phyloP scores from a whole-genome alignment of 2,113 vertebrate genomes.

The Oreochromis aureus region DNA sequence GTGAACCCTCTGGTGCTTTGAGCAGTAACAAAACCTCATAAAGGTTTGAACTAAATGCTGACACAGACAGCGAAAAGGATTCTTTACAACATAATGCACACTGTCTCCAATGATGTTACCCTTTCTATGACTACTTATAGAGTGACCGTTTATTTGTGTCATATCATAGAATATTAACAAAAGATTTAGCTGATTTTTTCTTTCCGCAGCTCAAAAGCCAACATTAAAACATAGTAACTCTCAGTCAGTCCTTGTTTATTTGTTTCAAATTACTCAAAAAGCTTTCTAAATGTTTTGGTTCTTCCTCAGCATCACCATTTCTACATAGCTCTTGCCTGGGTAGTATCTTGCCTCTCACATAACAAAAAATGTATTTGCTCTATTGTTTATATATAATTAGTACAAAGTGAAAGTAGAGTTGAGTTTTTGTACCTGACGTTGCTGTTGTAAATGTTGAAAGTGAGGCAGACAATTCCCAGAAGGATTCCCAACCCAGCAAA shows the following conservation, averaged over 20 bases:
- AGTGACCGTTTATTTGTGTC: neutral
- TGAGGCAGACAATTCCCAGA: constrained; percentile 86
- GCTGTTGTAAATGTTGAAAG: constrained; percentile 95
- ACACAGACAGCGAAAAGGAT: neutral
- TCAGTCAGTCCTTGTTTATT: neutral
- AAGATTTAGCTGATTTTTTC: neutral
- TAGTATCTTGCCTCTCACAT: neutral
- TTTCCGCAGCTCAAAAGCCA: neutral
- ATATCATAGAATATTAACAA: neutral
- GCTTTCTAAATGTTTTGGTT: neutral
- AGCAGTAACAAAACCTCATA: neutral
- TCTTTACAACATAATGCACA: neutral
- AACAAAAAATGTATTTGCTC: neutral
- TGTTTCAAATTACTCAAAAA: neutral
- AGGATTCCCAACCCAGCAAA: constrained; percentile 85
- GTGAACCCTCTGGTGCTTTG: neutral
- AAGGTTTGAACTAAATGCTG: neutral
- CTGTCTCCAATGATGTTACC: neutral
- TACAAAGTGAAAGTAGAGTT: neutral
- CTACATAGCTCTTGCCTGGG: neutral
- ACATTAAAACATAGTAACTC: neutral
- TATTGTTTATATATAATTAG: neutral
- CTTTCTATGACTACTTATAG: neutral
- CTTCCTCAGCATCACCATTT: neutral
- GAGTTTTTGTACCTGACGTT: constrained; percentile 80